phyloP scores from a whole-genome alignment of 2,888 invertebrate species.

The Macrophya annulata region DNA sequence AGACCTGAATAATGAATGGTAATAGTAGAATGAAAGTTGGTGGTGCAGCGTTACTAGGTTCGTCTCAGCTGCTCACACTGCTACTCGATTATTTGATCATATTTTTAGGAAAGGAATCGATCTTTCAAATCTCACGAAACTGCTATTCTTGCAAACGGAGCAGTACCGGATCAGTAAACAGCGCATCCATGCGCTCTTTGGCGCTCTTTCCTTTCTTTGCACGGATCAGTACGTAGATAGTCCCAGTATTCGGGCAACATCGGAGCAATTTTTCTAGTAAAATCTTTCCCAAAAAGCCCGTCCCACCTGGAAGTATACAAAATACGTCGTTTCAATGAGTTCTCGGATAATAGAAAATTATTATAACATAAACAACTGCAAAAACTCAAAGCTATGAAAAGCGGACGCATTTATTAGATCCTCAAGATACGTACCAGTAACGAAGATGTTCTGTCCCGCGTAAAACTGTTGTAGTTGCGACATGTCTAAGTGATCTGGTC shows the following conservation, averaged over 20 bases:
- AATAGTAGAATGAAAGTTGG: background rate
- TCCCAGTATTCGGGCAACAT: constrained; percentile 60
- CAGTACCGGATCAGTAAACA: constrained; percentile 58
- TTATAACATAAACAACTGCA: background rate
- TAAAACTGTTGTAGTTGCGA: constrained; percentile 33
- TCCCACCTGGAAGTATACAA: constrained; percentile 57
- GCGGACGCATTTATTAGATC: too few species aligned
- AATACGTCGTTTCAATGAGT: background rate
- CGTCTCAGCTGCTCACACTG: background rate
- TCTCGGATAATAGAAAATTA: background rate
- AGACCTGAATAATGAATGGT: constrained; percentile 61
- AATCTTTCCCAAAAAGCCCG: constrained; percentile 64
- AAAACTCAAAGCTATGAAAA: too few species aligned
- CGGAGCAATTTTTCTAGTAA: constrained; percentile 63
- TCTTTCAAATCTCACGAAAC: background rate
- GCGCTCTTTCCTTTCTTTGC: constrained; percentile 58
- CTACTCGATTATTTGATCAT: background rate
- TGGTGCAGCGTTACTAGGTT: background rate
- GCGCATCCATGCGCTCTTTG: constrained; percentile 58
- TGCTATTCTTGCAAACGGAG: background rate
- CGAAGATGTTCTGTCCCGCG: background rate
- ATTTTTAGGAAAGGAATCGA: background rate
- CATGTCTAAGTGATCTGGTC: background rate
- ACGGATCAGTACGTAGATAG: constrained; percentile 62
- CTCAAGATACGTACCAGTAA: constrained; percentile 9